These are phyloP conservation scores for Otus sunia DNA, from an alignment of 2,113 vertebrate species.

Conservation along the genomic window DNA sequence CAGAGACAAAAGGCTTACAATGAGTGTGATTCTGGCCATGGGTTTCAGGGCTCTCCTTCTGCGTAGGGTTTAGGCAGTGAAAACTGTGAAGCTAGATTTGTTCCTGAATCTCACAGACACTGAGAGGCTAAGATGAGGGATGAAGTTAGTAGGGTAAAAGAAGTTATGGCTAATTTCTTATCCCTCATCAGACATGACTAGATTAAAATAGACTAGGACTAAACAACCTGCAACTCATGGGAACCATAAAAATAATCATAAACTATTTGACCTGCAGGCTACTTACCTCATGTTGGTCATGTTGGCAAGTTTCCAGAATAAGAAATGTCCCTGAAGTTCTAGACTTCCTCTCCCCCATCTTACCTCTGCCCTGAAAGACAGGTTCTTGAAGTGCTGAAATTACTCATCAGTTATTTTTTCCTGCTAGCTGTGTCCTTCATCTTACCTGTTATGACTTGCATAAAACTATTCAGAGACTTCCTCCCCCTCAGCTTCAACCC, in stretches of 20 bases:
- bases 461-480: background rate
- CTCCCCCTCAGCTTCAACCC: background rate
- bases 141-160: background rate
- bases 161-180: conserved; percentile 8
- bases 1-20: background rate
- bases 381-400: background rate
- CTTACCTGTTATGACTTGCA: background rate
- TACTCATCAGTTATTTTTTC: background rate
- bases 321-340: conserved; percentile 1
- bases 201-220: conserved; percentile 28
- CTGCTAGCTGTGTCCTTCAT: background rate
- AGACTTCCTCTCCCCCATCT: background rate
- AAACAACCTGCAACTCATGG: conserved; percentile 5
- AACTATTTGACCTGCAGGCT: background rate
- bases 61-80: background rate
- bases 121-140: background rate
- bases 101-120: background rate
- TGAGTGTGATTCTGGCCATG: background rate
- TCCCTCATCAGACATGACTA: background rate
- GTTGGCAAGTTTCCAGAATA: background rate
- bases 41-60: background rate
- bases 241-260: conserved; percentile 14
- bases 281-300: background rate
- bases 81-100: background rate
- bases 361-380: background rate